Percentiles rank a stretch among this genome's conserved stretches.
Conservation (phyloP, 2,113 vertebrate genomes). For the Cervus canadensis region DNA sequence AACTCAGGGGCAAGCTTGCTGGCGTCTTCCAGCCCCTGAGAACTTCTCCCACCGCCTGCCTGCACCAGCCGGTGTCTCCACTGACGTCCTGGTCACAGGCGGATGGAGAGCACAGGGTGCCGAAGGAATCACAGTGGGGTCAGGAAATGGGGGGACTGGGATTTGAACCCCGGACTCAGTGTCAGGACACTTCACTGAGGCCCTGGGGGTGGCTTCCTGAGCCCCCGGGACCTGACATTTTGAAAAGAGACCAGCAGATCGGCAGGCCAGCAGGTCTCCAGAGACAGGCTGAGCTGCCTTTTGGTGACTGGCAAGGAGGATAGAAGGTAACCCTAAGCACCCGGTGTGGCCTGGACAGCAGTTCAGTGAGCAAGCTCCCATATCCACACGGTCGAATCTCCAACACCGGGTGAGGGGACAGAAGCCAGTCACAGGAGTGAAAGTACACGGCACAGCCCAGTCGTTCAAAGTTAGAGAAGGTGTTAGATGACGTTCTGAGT, state of each 20-base stretch:
- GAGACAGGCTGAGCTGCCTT: background rate
- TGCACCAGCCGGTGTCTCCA: background rate
- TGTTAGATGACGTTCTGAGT: rapidly evolving
- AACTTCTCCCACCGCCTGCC: background rate
- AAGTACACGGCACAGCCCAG: background rate
- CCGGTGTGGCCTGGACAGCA: rapidly evolving
- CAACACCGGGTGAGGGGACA: rapidly evolving
- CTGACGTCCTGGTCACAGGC: background rate
- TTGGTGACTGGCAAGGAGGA: rapidly evolving
- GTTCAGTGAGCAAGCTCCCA: background rate
- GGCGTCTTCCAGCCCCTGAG: background rate
- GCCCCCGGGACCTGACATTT: background rate
- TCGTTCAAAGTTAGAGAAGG: too few species aligned
- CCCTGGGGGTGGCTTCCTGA: background rate
- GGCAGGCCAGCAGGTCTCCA: background rate
- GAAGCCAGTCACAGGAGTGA: too few species aligned
- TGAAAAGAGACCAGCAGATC: background rate
- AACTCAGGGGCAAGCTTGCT: background rate
- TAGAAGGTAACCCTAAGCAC: background rate
- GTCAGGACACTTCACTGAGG: background rate
- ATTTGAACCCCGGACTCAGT: background rate
- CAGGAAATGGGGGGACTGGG: background rate
- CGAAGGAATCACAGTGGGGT: background rate
- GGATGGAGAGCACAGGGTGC: background rate
- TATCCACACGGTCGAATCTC: rapidly evolving